phyloP scores from a whole-genome alignment of 2,797 vertebrate genomes.

The Notoglanidium macrostoma region DNA sequence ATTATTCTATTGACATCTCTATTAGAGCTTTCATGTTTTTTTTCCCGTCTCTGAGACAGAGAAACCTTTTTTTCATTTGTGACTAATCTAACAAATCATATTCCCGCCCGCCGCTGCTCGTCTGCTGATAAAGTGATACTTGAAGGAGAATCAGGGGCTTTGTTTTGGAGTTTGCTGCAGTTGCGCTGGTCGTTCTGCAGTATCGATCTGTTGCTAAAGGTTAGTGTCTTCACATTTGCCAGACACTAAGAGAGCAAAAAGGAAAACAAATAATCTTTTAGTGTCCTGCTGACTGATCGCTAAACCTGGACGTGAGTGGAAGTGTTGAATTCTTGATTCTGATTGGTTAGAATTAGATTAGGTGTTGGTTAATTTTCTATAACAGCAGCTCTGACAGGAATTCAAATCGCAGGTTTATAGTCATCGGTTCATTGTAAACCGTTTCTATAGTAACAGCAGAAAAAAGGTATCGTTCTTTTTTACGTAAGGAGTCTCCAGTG shows the following conservation, averaged over 20 bases:
- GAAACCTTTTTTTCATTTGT: constrained; percentile 17
- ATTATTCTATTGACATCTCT: constrained; percentile 60
- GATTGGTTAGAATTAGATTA: background rate
- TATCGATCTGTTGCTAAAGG: constrained; percentile 56
- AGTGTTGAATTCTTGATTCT: background rate
- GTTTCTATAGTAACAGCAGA: background rate
- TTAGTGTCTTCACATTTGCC: constrained; percentile 32
- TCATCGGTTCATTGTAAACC: background rate
- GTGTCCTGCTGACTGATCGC: constrained; percentile 13
- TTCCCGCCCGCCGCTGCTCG: constrained; percentile 4
- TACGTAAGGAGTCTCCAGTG: too few species aligned
- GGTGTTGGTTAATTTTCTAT: background rate
- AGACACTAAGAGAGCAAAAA: constrained; percentile 41
- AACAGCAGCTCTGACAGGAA: background rate
- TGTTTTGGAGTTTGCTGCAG: constrained; percentile 44
- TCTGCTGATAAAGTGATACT: constrained; percentile 31
- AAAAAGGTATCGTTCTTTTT: background rate
- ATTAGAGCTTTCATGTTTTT: constrained; percentile 40
- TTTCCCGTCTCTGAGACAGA: constrained; percentile 16
- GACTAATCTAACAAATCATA: constrained; percentile 34
- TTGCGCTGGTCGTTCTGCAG: constrained; percentile 2
- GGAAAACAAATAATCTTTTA: constrained; percentile 41
- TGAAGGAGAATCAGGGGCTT: constrained; percentile 11
- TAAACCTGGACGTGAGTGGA: constrained; percentile 2
- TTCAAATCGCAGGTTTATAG: background rate